phyloP scores from a whole-genome alignment of 2,113 vertebrate genomes.

The Setophaga coronata region DNA sequence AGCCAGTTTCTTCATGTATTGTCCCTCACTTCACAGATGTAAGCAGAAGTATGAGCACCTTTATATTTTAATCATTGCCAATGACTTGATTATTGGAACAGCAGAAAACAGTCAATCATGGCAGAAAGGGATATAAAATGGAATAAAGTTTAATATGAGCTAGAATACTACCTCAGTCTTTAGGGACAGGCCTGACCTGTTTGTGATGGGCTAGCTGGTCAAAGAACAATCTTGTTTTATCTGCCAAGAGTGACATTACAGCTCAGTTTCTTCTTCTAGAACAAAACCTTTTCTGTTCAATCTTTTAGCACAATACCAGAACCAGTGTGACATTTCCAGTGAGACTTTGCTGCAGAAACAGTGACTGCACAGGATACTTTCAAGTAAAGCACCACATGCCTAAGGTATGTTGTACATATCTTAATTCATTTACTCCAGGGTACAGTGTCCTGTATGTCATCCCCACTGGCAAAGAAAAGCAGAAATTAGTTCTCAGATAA shows the following conservation, averaged over 20 bases:
- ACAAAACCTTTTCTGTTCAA: neutral
- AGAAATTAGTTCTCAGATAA: neutral
- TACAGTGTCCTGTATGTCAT: neutral
- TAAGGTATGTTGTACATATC: fast-evolving
- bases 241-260: neutral
- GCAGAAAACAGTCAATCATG: neutral
- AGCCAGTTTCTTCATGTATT: neutral
- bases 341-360: neutral
- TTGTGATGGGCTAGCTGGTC: neutral
- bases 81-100: neutral
- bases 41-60: neutral
- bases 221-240: neutral
- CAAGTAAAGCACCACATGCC: neutral
- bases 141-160: neutral
- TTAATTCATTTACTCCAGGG: neutral
- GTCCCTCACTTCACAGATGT: neutral
- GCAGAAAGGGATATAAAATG: neutral
- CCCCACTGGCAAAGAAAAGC: neutral
- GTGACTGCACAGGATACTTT: neutral
- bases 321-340: neutral
- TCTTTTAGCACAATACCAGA: neutral
- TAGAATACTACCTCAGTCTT: neutral
- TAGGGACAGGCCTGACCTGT: neutral
- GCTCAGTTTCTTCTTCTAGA: neutral
- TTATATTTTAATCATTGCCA: neutral